Evolutionary conservation across 2,888 invertebrate species (phyloP).

Genomic region (Perizoma affinitatum): DNA sequence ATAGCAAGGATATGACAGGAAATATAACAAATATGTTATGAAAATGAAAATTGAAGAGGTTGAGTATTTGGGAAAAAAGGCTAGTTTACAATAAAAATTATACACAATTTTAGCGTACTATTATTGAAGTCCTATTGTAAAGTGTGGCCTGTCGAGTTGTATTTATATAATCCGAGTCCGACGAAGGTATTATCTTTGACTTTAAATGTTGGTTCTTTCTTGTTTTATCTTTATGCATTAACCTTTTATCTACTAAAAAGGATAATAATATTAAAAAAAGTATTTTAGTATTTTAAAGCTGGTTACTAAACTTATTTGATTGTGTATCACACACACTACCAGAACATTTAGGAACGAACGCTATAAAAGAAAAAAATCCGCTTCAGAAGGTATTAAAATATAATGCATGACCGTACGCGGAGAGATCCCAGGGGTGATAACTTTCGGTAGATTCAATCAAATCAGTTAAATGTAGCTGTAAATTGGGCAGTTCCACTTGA

Average conservation of each 20-base stretch:
- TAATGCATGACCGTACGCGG: slow-evolving; percentile 42
- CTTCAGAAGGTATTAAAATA: slow-evolving; percentile 29
- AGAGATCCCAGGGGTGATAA: slow-evolving; percentile 57
- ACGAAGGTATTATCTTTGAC: slow-evolving; percentile 38
- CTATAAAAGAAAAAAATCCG: slow-evolving; percentile 5
- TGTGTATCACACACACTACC: too few relatives aligned
- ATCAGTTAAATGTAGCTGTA: slow-evolving; percentile 82
- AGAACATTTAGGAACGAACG: not conserved
- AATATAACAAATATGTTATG: slow-evolving; percentile 52
- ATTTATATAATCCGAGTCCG: slow-evolving; percentile 27
- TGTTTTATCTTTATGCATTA: too few relatives aligned
- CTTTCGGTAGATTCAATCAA: slow-evolving; percentile 76
- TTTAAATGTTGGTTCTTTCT: too few relatives aligned
- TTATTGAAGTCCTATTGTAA: slow-evolving; percentile 16
- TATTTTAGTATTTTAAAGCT: too few relatives aligned
- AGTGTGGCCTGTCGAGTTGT: slow-evolving; percentile 25
- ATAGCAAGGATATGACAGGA: slow-evolving; percentile 45
- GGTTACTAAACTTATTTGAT: too few relatives aligned
- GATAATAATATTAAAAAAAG: slow-evolving; percentile 6
- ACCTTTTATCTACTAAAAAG: too few relatives aligned
- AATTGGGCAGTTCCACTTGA: slow-evolving; percentile 81
- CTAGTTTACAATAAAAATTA: slow-evolving; percentile 27
- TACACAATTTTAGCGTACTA: slow-evolving; percentile 14
- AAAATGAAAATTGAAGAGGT: slow-evolving; percentile 48
- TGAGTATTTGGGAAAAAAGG: not conserved